These are phyloP conservation scores for Saguinus imperator DNA, from an alignment of 2,113 vertebrate genomes.

Conservation along the genomic window DNA sequence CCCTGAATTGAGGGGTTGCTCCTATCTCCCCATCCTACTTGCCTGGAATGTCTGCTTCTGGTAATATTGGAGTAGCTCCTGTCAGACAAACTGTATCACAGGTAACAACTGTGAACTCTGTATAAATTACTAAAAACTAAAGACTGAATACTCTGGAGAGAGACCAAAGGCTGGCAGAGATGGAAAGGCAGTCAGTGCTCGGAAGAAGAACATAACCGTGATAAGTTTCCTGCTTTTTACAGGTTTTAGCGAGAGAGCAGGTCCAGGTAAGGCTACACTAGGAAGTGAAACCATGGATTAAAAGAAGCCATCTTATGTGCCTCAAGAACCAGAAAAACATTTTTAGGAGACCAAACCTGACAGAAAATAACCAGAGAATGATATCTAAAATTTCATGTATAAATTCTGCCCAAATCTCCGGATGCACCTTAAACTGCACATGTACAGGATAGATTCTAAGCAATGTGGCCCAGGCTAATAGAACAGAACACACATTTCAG, in stretches of 20 bases:
- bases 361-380: not conserved
- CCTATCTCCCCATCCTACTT: not conserved
- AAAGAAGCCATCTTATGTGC: not conserved
- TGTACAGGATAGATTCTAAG: not conserved
- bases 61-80: not conserved
- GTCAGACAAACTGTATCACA: not conserved
- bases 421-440: not conserved
- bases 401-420: not conserved
- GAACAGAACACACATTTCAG: not conserved
- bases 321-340: not conserved
- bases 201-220: not conserved
- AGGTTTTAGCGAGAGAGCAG: not conserved
- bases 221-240: not conserved
- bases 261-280: not conserved
- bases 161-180: not conserved
- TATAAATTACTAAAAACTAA: not conserved
- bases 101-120: not conserved
- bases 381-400: not conserved
- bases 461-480: not conserved
- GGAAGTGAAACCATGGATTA: not conserved
- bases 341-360: not conserved
- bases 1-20: not conserved
- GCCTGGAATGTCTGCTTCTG: not conserved
- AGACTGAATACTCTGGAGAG: not conserved
- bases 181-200: not conserved